Evolutionary conservation across 2,888 invertebrate genomes (phyloP), one percentile per base, ranked within the genome.

Genomic region (Acutogordius australiensis): DNA sequence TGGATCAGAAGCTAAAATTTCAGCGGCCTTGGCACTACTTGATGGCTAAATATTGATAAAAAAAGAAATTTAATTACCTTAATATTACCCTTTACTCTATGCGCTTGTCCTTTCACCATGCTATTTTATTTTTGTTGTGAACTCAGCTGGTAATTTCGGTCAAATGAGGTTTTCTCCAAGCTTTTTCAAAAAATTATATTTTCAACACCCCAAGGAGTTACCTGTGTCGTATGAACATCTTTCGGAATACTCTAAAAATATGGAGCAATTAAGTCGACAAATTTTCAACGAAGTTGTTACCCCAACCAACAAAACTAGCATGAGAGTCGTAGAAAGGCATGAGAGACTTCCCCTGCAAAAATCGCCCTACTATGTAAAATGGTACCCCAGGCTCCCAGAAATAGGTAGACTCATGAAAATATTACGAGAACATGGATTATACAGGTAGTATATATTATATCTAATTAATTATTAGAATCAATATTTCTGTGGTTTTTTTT

Each of bases 281-380:
- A 57, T 57, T 18, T 57, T 57, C 26, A 30, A 30, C 18, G 58
- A 57, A 29, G 58, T 57, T 28, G 58, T 57, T 13, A 57, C 28
- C 13, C 58, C 58, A 18, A 57, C 58, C 29, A 23, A 28, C 4
- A 30, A 28, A 57, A 28, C 28, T 28, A n/a, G 29, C 13, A 57
- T 57, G 58, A 4, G 30, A 28, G 58, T 57, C 29, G 58, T 29
- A 8, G 29, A 57, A 57, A 57, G 18, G 18, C 30, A 29, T 57
- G 8, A 4, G 23, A 28, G 23, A 8, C 4, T 57, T 27, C 58
- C 58, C 29, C 23, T 57, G 18, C 23, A 57, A 8, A 57, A 30
- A 57, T 18, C 4, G 27, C 58, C 58, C 4, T 23, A 29, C 29
- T 57, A 57, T 29, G 30, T 28, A 28, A 29, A 57, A 28, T 57